Conservation (phyloP, 2,797 vertebrate genomes). For the Microcaecilia unicolor region DNA sequence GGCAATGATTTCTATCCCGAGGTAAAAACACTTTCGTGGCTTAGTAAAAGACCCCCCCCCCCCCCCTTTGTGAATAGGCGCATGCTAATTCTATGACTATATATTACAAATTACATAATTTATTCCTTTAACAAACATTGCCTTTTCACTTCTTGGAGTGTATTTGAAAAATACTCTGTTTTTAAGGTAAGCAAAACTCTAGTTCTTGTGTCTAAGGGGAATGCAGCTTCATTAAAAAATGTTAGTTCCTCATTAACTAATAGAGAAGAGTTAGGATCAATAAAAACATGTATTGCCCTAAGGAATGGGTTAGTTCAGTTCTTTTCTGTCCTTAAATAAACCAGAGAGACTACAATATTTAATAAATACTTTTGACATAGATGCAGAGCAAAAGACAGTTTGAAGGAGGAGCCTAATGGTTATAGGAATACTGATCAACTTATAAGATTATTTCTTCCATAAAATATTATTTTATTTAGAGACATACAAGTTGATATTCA, state of each 20-base stretch:
- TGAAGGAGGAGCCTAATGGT: no score
- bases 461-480: no score
- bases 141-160: slow-evolving; percentile 38
- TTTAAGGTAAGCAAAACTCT: slow-evolving; percentile 37
- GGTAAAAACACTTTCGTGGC: no score
- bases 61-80: no score
- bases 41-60: no score
- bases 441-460: slow-evolving; percentile 2
- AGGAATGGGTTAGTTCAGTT: slow-evolving; percentile 28
- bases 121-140: no score
- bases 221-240: slow-evolving; percentile 44
- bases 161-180: slow-evolving; percentile 43
- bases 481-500: no score
- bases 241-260: slow-evolving; percentile 51
- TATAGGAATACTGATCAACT: not conserved
- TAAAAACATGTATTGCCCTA: slow-evolving; percentile 26
- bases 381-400: no score
- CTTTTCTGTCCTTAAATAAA: slow-evolving; percentile 20
- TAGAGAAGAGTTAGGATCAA: slow-evolving; percentile 31
- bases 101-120: no score
- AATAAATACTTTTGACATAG: no score
- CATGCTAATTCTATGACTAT: no score
- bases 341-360: slow-evolving; percentile 5
- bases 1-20: no score
- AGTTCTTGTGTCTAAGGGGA: slow-evolving; percentile 30